These are phyloP conservation scores for Phoenoteleia sp. DNA, from an alignment of 2,888 invertebrate species.

Conservation along the genomic window DNA sequence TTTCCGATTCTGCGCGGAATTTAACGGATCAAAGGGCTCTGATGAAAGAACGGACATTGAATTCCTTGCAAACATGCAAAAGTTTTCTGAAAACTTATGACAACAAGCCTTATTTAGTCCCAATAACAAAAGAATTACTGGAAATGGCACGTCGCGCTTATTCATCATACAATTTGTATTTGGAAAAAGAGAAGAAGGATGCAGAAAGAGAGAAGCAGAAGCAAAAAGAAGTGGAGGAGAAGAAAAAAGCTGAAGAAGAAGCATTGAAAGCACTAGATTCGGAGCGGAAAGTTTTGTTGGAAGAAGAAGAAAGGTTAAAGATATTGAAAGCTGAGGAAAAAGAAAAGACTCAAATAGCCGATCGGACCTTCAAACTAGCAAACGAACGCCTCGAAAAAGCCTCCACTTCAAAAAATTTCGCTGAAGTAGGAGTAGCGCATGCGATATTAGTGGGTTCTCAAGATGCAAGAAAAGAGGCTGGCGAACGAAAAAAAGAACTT, in stretches of 20 bases:
- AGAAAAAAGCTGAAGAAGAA: conserved; percentile 12
- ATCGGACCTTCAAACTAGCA: conserved; percentile 17
- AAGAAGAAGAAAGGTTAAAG: conserved; percentile 29
- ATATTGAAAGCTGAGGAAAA: conserved; percentile 5
- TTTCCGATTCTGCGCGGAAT: conserved; percentile 55
- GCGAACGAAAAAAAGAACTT: conserved; percentile 3
- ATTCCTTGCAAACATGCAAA: conserved; percentile 38
- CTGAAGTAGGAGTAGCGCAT: conserved; percentile 22
- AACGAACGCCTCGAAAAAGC: conserved; percentile 20
- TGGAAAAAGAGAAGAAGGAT: conserved; percentile 13
- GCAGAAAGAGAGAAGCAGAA: conserved; percentile 3
- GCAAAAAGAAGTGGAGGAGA: conserved; percentile 10
- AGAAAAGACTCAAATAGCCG: conserved; percentile 5
- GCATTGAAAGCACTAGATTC: conserved; percentile 9
- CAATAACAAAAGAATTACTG: conserved; percentile 8
- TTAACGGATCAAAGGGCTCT: conserved; percentile 61
- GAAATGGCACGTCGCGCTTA: background rate
- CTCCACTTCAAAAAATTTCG: conserved; percentile 14
- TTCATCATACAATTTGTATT: background rate
- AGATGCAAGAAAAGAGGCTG: conserved; percentile 10
- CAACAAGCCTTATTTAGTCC: background rate
- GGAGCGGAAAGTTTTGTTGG: background rate
- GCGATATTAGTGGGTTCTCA: no score
- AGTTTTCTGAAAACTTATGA: background rate
- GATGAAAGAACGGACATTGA: conserved; percentile 62